Evolutionary conservation across 1,140 invertebrate genomes (phyloP).

Genomic region (Antheraea pernyi): DNA sequence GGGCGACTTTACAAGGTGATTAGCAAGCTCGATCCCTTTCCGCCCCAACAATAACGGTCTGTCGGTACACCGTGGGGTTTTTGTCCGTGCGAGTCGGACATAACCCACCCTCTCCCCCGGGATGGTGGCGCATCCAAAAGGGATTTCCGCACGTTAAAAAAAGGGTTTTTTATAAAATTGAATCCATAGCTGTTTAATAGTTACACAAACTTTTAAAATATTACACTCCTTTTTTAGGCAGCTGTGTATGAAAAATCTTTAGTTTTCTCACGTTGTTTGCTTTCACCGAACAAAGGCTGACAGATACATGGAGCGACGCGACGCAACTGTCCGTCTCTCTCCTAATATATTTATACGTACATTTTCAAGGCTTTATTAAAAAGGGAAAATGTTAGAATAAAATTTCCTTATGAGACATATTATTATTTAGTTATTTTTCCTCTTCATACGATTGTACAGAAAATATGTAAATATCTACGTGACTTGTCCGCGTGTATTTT

Average conservation of each 20-base stretch:
- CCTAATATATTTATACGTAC: not conserved
- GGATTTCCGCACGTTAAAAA: too few relatives aligned
- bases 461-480: not conserved
- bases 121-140: too few relatives aligned
- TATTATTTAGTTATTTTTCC: not conserved
- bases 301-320: not conserved
- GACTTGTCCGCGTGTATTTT: not conserved
- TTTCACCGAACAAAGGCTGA: not conserved
- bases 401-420: not conserved
- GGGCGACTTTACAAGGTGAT: too few relatives aligned
- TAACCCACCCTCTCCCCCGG: too few relatives aligned
- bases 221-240: too few relatives aligned
- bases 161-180: too few relatives aligned
- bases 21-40: too few relatives aligned
- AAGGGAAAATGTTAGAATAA: not conserved
- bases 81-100: too few relatives aligned
- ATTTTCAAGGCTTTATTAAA: not conserved
- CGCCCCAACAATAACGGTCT: too few relatives aligned
- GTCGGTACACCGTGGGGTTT: too few relatives aligned
- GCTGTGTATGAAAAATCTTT: not conserved
- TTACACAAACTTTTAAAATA: too few relatives aligned
- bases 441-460: not conserved
- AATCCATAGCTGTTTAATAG: too few relatives aligned
- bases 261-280: not conserved
- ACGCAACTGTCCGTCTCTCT: not conserved